Conservation (phyloP, 2,888 invertebrate genomes). For the Lutraria lutraria region DNA sequence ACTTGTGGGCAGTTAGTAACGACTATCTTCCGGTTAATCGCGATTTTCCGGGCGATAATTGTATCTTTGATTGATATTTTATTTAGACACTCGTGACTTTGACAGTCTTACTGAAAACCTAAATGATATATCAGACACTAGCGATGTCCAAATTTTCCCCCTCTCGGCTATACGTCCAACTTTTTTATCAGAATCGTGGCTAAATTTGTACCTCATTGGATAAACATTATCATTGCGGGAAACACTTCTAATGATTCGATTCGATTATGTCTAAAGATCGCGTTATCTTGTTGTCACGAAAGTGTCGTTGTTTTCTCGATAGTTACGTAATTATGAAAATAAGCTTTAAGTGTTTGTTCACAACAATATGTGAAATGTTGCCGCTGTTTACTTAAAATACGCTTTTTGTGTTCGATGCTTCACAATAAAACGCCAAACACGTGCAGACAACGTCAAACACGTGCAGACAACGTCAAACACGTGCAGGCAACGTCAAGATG, state of each 20-base stretch:
- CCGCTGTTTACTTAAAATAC: background rate
- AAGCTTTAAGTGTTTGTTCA: background rate
- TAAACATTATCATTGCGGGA: constrained; percentile 6
- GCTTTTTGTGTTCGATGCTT: background rate
- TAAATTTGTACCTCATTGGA: constrained; percentile 13
- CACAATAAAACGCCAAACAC: background rate
- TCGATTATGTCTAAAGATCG: background rate
- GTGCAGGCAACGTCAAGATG: background rate
- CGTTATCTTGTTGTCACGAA: background rate
- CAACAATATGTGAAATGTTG: background rate
- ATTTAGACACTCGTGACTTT: constrained; percentile 73
- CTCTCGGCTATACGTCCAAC: constrained; percentile 7
- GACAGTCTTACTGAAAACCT: constrained; percentile 50
- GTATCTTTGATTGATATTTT: constrained; percentile 67
- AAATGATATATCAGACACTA: constrained; percentile 38
- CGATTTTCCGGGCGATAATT: constrained; percentile 52
- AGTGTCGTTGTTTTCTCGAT: background rate
- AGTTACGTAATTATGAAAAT: background rate
- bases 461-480: background rate
- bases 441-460: background rate
- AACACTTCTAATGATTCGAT: background rate
- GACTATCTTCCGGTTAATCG: constrained; percentile 21
- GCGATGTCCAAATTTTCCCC: background rate
- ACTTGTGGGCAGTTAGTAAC: constrained; percentile 38
- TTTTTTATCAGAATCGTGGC: background rate